phyloP scores from a whole-genome alignment of 2,113 vertebrate species.

The Percopsis transmontana region DNA sequence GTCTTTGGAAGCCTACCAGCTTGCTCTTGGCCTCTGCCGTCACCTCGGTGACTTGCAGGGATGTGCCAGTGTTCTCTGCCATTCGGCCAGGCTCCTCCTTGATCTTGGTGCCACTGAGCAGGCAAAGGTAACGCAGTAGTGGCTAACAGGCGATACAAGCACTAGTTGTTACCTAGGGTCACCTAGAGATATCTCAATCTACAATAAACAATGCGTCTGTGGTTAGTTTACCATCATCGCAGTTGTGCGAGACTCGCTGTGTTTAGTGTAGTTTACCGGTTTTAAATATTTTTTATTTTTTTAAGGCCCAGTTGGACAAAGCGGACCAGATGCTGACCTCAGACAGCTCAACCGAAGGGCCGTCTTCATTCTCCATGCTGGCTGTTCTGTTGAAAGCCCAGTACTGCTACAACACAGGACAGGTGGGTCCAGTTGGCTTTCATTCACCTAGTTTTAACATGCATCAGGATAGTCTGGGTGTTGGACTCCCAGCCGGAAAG shows the following conservation, averaged over 20 bases:
- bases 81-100: conserved; percentile 80
- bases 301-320: conserved; percentile 76
- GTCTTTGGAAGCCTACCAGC: conserved; percentile 81
- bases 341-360: conserved; percentile 50
- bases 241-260: neutral
- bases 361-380: conserved; percentile 71
- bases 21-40: conserved; percentile 67
- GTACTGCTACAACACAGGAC: conserved; percentile 70
- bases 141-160: neutral
- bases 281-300: neutral
- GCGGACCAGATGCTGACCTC: conserved; percentile 67
- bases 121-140: conserved; percentile 76
- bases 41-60: conserved; percentile 69
- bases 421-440: conserved; percentile 76
- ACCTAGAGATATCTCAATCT: too few species aligned
- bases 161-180: too few species aligned
- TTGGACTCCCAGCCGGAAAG: too few species aligned
- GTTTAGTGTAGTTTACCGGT: neutral
- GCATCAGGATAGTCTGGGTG: neutral
- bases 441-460: too few species aligned
- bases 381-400: conserved; percentile 78
- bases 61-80: conserved; percentile 74
- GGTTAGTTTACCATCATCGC: neutral
- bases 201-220: neutral
- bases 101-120: conserved; percentile 79